Percentiles rank a stretch among this genome's conserved stretches.
Evolutionary conservation across 2,113 vertebrate species (phyloP).

Genomic region (Sclerurus mexicanus): DNA sequence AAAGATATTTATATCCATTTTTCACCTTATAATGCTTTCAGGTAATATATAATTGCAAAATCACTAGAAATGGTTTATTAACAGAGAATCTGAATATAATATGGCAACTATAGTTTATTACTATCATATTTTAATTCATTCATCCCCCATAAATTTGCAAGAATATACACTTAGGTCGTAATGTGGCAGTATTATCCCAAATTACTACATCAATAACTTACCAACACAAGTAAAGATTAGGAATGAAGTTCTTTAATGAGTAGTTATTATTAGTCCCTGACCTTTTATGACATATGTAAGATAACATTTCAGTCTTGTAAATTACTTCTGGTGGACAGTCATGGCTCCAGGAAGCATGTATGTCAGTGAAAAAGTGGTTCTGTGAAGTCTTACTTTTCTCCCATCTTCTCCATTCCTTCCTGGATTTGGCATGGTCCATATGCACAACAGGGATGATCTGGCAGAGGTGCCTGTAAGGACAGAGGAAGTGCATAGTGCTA

Average conservation of each 20-base stretch:
- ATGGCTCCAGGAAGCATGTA: neutral
- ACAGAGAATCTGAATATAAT: neutral
- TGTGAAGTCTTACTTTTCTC: neutral
- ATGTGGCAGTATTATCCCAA: neutral
- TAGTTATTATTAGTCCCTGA: neutral
- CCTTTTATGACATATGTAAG: neutral
- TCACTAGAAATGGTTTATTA: neutral
- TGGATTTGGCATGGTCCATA: neutral
- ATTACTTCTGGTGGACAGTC: neutral
- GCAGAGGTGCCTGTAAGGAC: neutral
- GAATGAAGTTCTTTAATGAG: neutral
- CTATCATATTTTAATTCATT: neutral
- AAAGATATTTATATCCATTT: neutral
- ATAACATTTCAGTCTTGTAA: neutral
- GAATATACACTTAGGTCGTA: neutral
- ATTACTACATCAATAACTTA: neutral
- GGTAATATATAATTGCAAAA: neutral
- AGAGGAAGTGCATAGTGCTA: neutral
- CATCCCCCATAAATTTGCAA: neutral
- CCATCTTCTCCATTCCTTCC: neutral
- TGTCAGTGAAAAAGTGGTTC: neutral
- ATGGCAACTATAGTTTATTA: neutral
- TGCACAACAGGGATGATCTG: neutral
- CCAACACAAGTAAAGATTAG: neutral
- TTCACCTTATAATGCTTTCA: neutral